These are phyloP conservation scores for Drosophila nigromelanica DNA, from an alignment of 1,140 invertebrate species.

Conservation along the genomic window DNA sequence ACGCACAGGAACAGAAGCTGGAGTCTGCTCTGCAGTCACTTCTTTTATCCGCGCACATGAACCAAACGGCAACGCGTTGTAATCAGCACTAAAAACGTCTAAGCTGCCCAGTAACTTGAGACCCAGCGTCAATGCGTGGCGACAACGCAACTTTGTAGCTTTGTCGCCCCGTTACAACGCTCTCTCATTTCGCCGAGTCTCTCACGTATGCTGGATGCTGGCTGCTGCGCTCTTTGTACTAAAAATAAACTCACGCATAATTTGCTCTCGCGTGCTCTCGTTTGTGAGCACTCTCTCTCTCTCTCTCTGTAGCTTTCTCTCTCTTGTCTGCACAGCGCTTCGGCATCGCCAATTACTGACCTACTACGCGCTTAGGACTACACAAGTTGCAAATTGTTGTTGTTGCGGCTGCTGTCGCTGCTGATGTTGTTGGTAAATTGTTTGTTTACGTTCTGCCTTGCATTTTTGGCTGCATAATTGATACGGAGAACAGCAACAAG, in stretches of 20 bases:
- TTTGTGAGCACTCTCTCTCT: background rate
- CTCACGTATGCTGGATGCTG: constrained; percentile 11
- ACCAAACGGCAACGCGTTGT: constrained; percentile 78
- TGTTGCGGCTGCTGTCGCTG: background rate
- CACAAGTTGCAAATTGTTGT: constrained; percentile 43
- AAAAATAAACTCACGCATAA: constrained; percentile 25
- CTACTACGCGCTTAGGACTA: constrained; percentile 60
- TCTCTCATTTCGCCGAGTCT: background rate
- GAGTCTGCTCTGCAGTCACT: constrained; percentile 21
- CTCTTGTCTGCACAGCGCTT: constrained; percentile 38
- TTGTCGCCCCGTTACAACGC: constrained; percentile 42
- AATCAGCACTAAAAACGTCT: constrained; percentile 77
- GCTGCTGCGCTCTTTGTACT: constrained; percentile 68
- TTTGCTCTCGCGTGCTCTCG: constrained; percentile 14
- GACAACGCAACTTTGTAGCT: constrained; percentile 47
- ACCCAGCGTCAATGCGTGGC: constrained; percentile 21
- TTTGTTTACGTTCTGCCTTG: constrained; percentile 75
- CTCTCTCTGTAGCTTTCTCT: background rate
- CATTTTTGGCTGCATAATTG: constrained; percentile 74
- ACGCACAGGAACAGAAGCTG: constrained; percentile 17
- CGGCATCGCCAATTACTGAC: constrained; percentile 66
- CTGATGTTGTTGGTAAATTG: constrained; percentile 49
- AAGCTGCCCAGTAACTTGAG: constrained; percentile 67
- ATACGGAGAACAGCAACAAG: constrained; percentile 55
- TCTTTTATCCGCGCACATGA: constrained; percentile 60